These are phyloP conservation scores for Axinella damicornis DNA, from an alignment of 37 sponge, comb jelly and placozoan genomes.

Conservation along the genomic window DNA sequence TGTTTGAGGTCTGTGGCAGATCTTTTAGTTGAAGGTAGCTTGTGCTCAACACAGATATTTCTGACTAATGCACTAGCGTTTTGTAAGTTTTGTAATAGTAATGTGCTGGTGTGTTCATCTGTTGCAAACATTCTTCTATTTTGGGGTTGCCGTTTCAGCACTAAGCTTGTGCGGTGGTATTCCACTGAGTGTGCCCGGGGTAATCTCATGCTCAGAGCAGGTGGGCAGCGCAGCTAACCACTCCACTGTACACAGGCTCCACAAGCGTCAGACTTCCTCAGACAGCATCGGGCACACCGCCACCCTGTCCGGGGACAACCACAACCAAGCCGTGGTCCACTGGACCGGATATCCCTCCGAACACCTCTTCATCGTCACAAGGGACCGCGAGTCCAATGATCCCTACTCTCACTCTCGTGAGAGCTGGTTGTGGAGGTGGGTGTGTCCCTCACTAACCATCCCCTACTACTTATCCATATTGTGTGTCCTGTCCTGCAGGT, in stretches of 20 bases:
- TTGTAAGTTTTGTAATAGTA: too few species aligned
- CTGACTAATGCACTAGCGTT: too few species aligned
- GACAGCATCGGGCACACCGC: slow-evolving; percentile 29
- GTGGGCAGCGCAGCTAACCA: neutral
- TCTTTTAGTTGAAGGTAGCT: too few species aligned
- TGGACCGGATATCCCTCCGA: slow-evolving; percentile 75
- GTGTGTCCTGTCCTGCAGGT: slow-evolving; percentile 32
- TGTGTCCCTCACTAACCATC: neutral
- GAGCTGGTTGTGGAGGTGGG: slow-evolving; percentile 77
- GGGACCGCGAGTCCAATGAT: neutral
- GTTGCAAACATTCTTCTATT: too few species aligned
- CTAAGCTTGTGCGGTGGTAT: too few species aligned
- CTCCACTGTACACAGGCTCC: neutral
- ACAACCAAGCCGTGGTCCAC: slow-evolving; percentile 58
- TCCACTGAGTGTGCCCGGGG: too few species aligned
- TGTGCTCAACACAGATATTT: too few species aligned
- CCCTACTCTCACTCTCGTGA: slow-evolving; percentile 33
- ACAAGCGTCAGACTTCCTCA: neutral
- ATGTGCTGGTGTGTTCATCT: too few species aligned
- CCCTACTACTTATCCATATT: too few species aligned
- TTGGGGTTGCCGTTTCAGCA: too few species aligned
- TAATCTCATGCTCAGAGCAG: slow-evolving; percentile 26
- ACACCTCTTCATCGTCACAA: slow-evolving; percentile 61
- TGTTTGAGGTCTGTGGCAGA: too few species aligned
- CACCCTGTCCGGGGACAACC: slow-evolving; percentile 38